A percentile compares a stretch with the other conserved stretches of the same genome.
Conservation (phyloP, 2,888 invertebrate species). For the Meandrusa payeni region DNA sequence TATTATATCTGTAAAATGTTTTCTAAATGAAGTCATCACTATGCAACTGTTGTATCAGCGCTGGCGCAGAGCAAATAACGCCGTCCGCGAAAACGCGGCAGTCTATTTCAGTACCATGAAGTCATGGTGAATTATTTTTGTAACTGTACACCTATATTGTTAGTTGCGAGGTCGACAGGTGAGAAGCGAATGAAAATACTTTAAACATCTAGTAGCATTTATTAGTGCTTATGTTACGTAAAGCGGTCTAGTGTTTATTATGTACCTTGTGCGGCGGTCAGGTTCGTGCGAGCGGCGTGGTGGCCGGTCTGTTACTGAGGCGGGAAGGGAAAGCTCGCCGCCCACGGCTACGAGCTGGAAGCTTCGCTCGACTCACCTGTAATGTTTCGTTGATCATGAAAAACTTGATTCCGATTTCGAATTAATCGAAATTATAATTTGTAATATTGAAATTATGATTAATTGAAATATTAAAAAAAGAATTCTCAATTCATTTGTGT, state of each 20-base stretch:
- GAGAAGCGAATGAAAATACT: conserved; percentile 53
- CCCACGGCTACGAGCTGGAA: conserved; percentile 51
- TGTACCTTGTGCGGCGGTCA: conserved; percentile 76
- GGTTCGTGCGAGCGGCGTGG: conserved; percentile 77
- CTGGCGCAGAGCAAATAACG: conserved; percentile 32
- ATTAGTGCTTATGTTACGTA: conserved; percentile 70
- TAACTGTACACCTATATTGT: conserved; percentile 66
- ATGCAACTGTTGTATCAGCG: conserved; percentile 25
- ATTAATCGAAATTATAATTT: too few relatives aligned
- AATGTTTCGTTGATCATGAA: conserved; percentile 51
- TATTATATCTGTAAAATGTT: conserved; percentile 2
- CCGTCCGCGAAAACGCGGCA: conserved; percentile 42
- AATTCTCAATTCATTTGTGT: too few relatives aligned
- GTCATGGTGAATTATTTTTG: conserved; percentile 71
- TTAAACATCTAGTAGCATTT: conserved; percentile 56
- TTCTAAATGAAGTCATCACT: conserved; percentile 17
- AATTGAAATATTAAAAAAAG: too few relatives aligned
- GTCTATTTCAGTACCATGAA: conserved; percentile 71
- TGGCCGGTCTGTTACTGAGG: conserved; percentile 73
- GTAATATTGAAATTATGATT: too few relatives aligned
- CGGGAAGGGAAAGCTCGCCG: conserved; percentile 39
- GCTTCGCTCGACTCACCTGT: conserved; percentile 58
- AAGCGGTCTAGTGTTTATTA: conserved; percentile 50
- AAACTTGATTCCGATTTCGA: neutral
- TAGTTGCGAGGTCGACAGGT: conserved; percentile 66